Conservation (phyloP, 2,888 invertebrate species). For the Ophion ventricosus region DNA sequence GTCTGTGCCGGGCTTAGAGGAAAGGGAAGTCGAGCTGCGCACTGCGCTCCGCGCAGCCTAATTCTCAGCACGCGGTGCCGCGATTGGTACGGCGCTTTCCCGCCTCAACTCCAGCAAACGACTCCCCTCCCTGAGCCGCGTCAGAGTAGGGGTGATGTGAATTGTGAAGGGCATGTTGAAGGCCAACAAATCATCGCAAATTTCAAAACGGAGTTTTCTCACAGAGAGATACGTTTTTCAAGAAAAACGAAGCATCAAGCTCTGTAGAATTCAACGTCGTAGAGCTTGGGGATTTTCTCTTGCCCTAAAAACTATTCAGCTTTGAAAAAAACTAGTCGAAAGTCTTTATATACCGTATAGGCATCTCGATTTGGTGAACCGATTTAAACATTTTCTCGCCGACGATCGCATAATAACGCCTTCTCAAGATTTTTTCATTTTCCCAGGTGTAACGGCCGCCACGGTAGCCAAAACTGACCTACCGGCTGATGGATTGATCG, state of each 20-base stretch:
- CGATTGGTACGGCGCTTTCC: too few species aligned
- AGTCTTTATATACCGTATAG: too few species aligned
- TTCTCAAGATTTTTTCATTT: not conserved
- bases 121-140: too few species aligned
- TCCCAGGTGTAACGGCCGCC: not conserved
- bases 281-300: not conserved
- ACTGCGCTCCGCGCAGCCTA: too few species aligned
- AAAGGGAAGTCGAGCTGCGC: too few species aligned
- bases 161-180: too few species aligned
- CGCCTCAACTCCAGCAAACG: too few species aligned
- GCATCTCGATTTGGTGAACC: too few species aligned
- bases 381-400: not conserved
- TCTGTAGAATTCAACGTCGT: not conserved
- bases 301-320: not conserved
- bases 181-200: not conserved
- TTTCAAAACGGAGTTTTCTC: not conserved
- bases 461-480: slow-evolving; percentile 8
- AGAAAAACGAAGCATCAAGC: not conserved
- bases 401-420: not conserved
- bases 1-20: too few species aligned
- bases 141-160: too few species aligned
- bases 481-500: slow-evolving; percentile 56
- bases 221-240: not conserved
- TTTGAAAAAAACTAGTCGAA: not conserved
- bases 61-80: too few species aligned